These are phyloP conservation scores for Alca torda DNA, from an alignment of 2,797 vertebrate genomes.

Conservation along the genomic window DNA sequence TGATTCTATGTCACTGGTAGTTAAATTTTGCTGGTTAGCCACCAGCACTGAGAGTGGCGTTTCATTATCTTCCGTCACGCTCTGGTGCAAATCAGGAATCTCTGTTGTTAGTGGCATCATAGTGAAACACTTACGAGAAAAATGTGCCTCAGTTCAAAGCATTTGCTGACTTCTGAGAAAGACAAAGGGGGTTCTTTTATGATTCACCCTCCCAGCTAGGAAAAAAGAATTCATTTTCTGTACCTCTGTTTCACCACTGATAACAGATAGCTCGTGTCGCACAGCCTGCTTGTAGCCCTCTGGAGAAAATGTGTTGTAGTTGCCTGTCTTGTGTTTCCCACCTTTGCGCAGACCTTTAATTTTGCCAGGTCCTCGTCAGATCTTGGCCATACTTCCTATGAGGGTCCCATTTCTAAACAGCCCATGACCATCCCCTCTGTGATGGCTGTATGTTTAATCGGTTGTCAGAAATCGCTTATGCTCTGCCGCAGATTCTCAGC, in stretches of 20 bases:
- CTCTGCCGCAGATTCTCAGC: not conserved
- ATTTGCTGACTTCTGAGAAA: not conserved
- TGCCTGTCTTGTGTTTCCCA: not conserved
- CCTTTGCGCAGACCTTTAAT: not conserved
- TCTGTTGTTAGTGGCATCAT: not conserved
- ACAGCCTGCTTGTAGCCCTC: too few species aligned
- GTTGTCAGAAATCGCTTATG: not conserved
- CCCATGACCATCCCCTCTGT: not conserved
- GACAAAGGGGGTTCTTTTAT: not conserved
- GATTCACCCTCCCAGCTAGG: not conserved
- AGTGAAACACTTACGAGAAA: not conserved
- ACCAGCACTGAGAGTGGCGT: fast-evolving
- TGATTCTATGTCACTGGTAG: not conserved
- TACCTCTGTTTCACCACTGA: not conserved
- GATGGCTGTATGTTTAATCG: not conserved
- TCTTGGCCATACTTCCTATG: not conserved
- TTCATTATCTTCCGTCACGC: not conserved
- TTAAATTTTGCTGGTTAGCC: not conserved
- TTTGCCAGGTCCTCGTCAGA: not conserved
- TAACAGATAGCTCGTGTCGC: not conserved
- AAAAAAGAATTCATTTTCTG: not conserved
- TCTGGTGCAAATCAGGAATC: not conserved
- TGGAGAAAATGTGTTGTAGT: not conserved
- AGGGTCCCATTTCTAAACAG: not conserved
- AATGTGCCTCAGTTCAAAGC: not conserved